Evolutionary conservation across 2,888 invertebrate genomes (phyloP).

Genomic region (Pyrrhia umbra): DNA sequence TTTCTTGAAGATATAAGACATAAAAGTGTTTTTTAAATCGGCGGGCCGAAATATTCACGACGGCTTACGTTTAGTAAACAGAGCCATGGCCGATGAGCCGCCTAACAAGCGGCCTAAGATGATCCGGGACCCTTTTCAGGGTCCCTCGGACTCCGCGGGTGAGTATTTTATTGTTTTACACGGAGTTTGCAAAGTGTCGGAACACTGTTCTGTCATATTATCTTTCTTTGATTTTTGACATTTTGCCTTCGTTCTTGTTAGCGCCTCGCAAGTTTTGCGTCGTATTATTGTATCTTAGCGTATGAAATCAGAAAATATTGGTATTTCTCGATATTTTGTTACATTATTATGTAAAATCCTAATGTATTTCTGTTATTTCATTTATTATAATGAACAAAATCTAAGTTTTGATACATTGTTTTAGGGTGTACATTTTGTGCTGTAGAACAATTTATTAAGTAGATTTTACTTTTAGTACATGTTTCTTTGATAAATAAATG

Average conservation of each 20-base stretch:
- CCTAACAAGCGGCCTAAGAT: constrained; percentile 99
- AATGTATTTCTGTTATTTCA: constrained; percentile 58
- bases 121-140: constrained; percentile 95
- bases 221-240: constrained; percentile 86
- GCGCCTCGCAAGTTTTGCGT: constrained; percentile 88
- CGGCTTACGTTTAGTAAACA: constrained; percentile 93
- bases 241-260: constrained; percentile 86
- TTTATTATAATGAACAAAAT: constrained; percentile 55
- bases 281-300: constrained; percentile 82
- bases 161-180: constrained; percentile 87
- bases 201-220: constrained; percentile 85
- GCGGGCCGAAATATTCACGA: constrained; percentile 91
- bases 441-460: constrained; percentile 21
- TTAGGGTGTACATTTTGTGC: constrained; percentile 46
- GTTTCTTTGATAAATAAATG: constrained; percentile 3
- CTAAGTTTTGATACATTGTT: constrained; percentile 49
- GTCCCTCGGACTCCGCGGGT: constrained; percentile 95
- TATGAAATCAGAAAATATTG: constrained; percentile 56
- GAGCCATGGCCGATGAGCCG: constrained; percentile 98
- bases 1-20: constrained; percentile 88
- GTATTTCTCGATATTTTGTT: constrained; percentile 34
- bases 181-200: constrained; percentile 78
- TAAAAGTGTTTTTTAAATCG: constrained; percentile 90
- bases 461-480: not conserved
- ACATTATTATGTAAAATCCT: constrained; percentile 30